Evolutionary conservation across 2,797 vertebrate genomes (phyloP), one percentile per base, ranked within the genome.

Genomic region (Paratrypauchen microcephalus): DNA sequence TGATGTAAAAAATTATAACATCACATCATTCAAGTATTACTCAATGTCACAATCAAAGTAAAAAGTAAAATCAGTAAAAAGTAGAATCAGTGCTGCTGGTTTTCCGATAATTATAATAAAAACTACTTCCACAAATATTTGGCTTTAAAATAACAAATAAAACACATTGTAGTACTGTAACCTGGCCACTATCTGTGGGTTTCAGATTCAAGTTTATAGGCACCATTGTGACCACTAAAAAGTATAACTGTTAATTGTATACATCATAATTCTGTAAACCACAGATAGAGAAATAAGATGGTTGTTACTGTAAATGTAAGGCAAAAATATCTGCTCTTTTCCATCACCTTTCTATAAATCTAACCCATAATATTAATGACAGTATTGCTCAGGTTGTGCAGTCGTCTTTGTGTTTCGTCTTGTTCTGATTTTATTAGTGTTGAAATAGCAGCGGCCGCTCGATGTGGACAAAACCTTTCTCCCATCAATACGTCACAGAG

Each of bases 351-450:
- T 9, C 45, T 2, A 12, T 62, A 13, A 2, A 5, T 41, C 73
- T 70, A 84, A 94, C 91, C 96, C 94, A 97, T 96, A 41, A 92
- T 87, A 21, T 80, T 81, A 48, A 88, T 69, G 72, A 98, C 74
- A 21, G 92, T 93, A 8, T 96, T 92, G 84, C 92, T 95, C 0
- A 99, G 87, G 23, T 88, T 72, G 63, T 71, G 86, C 83, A 95
- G 93, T 70, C 90, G 93, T 60, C 68, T 73, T 4, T 85, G 81
- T n/a, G 90, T 68, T 23, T 90, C 89, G 0, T 80, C 16, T 0
- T 87, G 87, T 70, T 91, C 82, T 0, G 89, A 69, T 47, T 92
- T 90, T 41, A 90, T 80, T 66, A 95, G 78, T 0, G 79, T 75
- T 0, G 87, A 72, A 0, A 79, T 66, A 0, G 91, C 69, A 0